Base-by-base conservation (phyloP, 2,888 invertebrate genomes). In the Apodemia zela region DNA sequence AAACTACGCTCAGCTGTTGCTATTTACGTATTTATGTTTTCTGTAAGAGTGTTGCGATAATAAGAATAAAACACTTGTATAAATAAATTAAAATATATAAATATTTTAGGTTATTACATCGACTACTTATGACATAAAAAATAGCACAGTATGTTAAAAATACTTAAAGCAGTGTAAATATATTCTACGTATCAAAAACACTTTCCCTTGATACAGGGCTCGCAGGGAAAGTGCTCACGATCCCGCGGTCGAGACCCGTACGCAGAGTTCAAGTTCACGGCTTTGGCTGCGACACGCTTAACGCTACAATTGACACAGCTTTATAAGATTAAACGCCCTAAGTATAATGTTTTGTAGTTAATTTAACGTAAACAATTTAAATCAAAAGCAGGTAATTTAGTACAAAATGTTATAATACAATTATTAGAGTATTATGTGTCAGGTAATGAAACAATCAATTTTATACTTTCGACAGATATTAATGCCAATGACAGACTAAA, bases 221-320 rank as follows among this genome's bases (percentile, higher is more conserved):
- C 54, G 11, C 45, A 59, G 63, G 59, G 63, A 63, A 63, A 63
- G 63, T 63, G 21, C 47, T 51, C 59, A 42, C 21, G 60, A 45
- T 38, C 21, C 51, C 38, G 63, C 21, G 63, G 63, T 58, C 59
- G 33, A 59, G 54, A 29, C 54, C 49, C 47, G 59, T 21, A 59
- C 63, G 63, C 63, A 15, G 59, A 63, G 63, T 63, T 63, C 63
- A 63, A 63, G 63, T 63, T 63, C 63, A 63, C 25, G 33, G 25
- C 17, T 18, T 35, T 33, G 61, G 21, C 51, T 29, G 21, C 35
- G 61, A 61, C 17, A 61, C 49, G 49, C 61, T 61, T 33, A 13
- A 18, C 18, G 17, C 21, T 47, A n/a, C 45, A 38, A 54, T 38
- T 38, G 54, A 51, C 51, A 35, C 49, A 10, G 29, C 15, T 15